Base-by-base conservation (phyloP, 2,888 invertebrate genomes). In the Priocnemis perturbator region DNA sequence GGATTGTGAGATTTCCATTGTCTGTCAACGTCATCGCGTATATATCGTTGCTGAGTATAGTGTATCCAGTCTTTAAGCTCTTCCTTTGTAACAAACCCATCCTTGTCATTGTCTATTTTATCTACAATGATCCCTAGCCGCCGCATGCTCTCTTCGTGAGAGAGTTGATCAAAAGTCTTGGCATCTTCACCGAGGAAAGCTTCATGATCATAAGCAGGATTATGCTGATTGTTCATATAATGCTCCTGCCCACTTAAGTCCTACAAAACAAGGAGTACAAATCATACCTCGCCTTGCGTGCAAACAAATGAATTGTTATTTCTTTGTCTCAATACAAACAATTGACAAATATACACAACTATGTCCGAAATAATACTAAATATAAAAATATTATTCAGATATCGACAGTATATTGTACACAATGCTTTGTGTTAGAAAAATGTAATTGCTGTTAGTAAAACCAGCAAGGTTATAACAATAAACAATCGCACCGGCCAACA, bases 21-120 rank as follows among this genome's bases (percentile, higher is more conserved):
- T 5, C 96, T 92, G 30, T 96, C 95, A 0, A 98, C 97, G 89
- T 99, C 98, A 82, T 97, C 97, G 56, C 94, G 92, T 48, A 98
- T 96, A 88, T 99, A 99, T 64, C 96, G 91, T 82, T 94, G 94
- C 90, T 98, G 98, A 0, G 98, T 98, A 89, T 95, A 97, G 76
- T 95, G 93, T 84, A 99, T 98, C 98, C 99, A 99, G 79, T 96
- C 95, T 89, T 96, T 96, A 23, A 99, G 90, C 89, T 99, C 99
- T 63, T 95, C 94, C 68, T 96, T 92, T 0, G 95, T 93, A 2
- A 98, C 92, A 77, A 93, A 93, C 0, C 96, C 95, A 89, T 98
- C 96, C 11, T 92, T 92, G 88, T 98, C 94, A 9, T 91, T 91
- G 88, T 99, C 99, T 77, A 99, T 99, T 91, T 96, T 97, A 83